These are phyloP conservation scores for Mionectes macconnelli DNA, from an alignment of 2,113 vertebrate species.

Conservation along the genomic window DNA sequence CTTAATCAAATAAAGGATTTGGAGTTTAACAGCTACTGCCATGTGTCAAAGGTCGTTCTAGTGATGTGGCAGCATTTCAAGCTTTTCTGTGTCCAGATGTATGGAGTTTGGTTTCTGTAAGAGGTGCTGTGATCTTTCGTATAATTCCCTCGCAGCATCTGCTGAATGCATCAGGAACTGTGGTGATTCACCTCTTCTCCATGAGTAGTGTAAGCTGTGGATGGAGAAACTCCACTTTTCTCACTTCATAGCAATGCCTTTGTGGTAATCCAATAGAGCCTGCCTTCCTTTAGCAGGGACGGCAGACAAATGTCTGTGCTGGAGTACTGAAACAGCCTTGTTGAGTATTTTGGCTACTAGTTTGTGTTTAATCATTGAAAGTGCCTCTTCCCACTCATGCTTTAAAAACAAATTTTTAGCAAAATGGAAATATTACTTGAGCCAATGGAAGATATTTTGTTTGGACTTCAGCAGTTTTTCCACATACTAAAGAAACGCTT, in stretches of 20 bases:
- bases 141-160: neutral
- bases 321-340: neutral
- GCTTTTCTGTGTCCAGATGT: neutral
- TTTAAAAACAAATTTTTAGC: neutral
- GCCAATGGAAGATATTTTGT: neutral
- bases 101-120: neutral
- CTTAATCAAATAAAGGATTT: neutral
- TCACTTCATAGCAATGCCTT: neutral
- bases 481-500: neutral
- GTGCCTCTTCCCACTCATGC: neutral
- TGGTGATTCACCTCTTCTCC: neutral
- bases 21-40: neutral
- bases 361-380: neutral
- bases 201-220: neutral
- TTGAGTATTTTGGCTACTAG: neutral
- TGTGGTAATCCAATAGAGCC: neutral
- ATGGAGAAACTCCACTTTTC: neutral
- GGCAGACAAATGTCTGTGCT: neutral
- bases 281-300: neutral
- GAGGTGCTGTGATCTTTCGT: neutral
- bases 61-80: neutral
- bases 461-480: constrained; percentile 28
- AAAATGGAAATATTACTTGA: constrained; percentile 5
- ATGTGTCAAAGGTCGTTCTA: neutral
- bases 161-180: neutral